Conservation (phyloP, 2,797 vertebrate species). For the Thamnophis elegans region DNA sequence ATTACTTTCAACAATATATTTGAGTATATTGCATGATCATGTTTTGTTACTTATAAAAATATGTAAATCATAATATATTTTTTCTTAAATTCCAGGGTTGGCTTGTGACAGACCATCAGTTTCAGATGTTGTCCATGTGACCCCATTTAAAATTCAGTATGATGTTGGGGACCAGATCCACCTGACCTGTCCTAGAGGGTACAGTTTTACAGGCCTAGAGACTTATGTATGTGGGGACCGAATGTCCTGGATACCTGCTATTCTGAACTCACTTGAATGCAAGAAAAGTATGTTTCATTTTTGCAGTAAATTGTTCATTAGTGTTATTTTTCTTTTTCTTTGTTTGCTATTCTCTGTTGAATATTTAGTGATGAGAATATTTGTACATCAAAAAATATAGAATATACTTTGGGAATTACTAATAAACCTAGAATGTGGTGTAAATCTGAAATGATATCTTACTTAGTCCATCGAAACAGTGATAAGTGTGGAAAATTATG, state of each 20-base stretch:
- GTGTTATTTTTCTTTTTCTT: neutral
- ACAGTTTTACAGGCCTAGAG: conserved; percentile 53
- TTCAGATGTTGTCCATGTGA: conserved; percentile 66
- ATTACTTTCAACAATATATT: too few relatives aligned
- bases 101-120: conserved; percentile 74
- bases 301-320: neutral
- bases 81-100: conserved; percentile 63
- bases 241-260: conserved; percentile 77
- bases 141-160: conserved; percentile 69
- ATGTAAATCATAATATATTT: neutral
- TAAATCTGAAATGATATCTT: neutral
- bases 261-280: conserved; percentile 76
- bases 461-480: neutral
- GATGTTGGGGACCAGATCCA: conserved; percentile 70
- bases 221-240: conserved; percentile 66
- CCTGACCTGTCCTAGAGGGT: conserved; percentile 68
- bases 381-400: too few relatives aligned
- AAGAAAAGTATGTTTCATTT: conserved; percentile 64
- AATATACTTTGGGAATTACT: neutral
- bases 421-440: neutral
- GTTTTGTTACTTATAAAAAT: neutral
- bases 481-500: neutral
- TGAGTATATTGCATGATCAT: neutral
- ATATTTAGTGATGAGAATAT: neutral
- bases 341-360: neutral